phyloP scores from a whole-genome alignment of 2,113 vertebrate genomes.

The Tachysurus fulvidraco region DNA sequence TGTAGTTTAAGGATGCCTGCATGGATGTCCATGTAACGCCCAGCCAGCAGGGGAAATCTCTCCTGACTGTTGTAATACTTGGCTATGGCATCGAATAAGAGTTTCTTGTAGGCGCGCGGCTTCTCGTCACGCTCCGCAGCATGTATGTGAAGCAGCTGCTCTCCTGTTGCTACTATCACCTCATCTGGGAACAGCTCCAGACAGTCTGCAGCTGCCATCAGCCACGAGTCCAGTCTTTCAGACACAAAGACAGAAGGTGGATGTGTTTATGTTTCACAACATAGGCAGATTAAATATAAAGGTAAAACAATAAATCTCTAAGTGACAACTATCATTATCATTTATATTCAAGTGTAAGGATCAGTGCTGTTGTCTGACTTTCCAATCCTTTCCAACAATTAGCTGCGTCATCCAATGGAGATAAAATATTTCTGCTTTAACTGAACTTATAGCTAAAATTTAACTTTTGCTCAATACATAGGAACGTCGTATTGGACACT shows the following conservation, averaged over 20 bases:
- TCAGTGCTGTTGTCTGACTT: neutral
- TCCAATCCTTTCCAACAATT: neutral
- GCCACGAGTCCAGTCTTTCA: constrained; percentile 78
- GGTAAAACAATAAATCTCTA: neutral
- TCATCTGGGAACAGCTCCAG: constrained; percentile 86
- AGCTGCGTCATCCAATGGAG: neutral
- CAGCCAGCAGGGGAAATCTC: constrained; percentile 73
- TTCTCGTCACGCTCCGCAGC: constrained; percentile 45
- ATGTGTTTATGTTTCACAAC: neutral
- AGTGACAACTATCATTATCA: neutral
- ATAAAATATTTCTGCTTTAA: neutral
- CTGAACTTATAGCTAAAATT: neutral
- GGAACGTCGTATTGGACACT: constrained; percentile 55
- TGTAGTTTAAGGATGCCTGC: constrained; percentile 78
- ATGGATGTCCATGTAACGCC: constrained; percentile 76
- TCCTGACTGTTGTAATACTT: constrained; percentile 82
- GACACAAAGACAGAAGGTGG: neutral
- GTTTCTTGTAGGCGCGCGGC: constrained; percentile 71
- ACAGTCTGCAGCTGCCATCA: constrained; percentile 79
- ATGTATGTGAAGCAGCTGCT: constrained; percentile 73
- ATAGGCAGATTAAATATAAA: neutral
- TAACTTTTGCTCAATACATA: neutral
- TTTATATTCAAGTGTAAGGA: neutral
- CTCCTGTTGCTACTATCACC: constrained; percentile 74
- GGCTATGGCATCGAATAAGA: constrained; percentile 80